Evolutionary conservation across 2,797 vertebrate species (phyloP), one percentile per base, ranked within the genome.

Genomic region (Phoebastria nigripes): DNA sequence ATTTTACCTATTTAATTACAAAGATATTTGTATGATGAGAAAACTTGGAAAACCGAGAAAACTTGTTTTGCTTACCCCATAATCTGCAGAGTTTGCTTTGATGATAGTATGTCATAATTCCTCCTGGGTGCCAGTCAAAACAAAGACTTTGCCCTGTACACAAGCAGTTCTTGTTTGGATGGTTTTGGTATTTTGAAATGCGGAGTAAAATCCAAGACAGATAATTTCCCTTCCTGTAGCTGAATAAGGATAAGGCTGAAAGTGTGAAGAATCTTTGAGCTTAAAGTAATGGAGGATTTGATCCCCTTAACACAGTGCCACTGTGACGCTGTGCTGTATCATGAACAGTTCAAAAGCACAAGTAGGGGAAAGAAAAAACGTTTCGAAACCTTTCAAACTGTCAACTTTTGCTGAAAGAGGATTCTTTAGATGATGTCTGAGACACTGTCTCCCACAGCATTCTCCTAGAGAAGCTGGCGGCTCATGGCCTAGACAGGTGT

Each of bases 141-240:
- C 94, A 97, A 94, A 95, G 89, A 74, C 92, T 90, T 95, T 94
- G 89, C 82, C 90, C 88, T 89, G 87, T 92, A 52, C 73, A 95
- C 95, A 97, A 94, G 76, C 90, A 90, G 89, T 81, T 96, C 96
- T 96, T 94, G 89, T 97, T 94, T 89, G 93, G 81, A 94, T 94
- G 74, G 91, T 62, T 97, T 93, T 61, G 94, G 62, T 96, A 19
- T 96, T 96, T 92, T 89, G 93, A 97, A 96, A 94, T 59, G 89
- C 58, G 78, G 91, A 95, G 91, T 95, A 84, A 96, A 96, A 97
- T 93, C 94, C 82, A 85, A 92, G 81, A 33, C 47, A 80, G 90
- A 83, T 94, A 90, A 81, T 67, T 96, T 95, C 59, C n/a, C 18
- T 93, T 93, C 69, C 86, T 52, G 17, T 13, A 74, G 58, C 56